Evolutionary conservation across 2,888 invertebrate species (phyloP).

Genomic region (Pocota personata): DNA sequence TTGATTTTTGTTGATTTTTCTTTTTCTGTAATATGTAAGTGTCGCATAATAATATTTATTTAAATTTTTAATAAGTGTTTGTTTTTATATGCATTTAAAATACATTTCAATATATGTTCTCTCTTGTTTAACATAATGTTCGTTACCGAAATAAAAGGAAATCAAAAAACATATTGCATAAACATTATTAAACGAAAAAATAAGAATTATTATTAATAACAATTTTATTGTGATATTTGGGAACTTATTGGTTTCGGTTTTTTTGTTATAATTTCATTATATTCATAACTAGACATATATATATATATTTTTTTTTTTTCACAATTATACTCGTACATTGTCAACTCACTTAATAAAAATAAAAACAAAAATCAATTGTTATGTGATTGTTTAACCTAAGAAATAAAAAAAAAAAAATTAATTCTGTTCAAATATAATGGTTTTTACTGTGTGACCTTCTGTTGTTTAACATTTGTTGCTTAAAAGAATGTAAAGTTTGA

Average conservation of each 20-base stretch:
- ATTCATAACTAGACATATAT: constrained; percentile 50
- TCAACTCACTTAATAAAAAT: constrained; percentile 46
- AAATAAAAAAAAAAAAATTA: constrained; percentile 23
- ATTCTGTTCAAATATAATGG: constrained; percentile 39
- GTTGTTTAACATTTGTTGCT: constrained; percentile 44
- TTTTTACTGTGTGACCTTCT: constrained; percentile 62
- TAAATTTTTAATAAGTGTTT: constrained; percentile 48
- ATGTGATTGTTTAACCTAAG: constrained; percentile 37
- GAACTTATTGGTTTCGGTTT: constrained; percentile 72
- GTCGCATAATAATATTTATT: constrained; percentile 59
- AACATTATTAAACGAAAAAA: constrained; percentile 37
- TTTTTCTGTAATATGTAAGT: constrained; percentile 50
- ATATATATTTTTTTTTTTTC: constrained; percentile 40
- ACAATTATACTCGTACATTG: constrained; percentile 22
- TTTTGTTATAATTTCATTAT: constrained; percentile 55
- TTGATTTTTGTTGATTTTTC: constrained; percentile 49
- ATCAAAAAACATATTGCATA: constrained; percentile 44
- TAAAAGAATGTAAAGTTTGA: constrained; percentile 11
- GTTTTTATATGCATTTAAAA: constrained; percentile 73
- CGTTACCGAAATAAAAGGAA: constrained; percentile 25
- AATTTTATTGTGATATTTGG: constrained; percentile 73
- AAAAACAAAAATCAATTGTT: constrained; percentile 13
- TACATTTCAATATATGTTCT: constrained; percentile 69
- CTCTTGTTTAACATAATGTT: constrained; percentile 27
- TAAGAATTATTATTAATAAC: constrained; percentile 52